Evolutionary conservation across 64 coral and sea anemone genomes (phyloP).

Genomic region (Acropora tenuis): DNA sequence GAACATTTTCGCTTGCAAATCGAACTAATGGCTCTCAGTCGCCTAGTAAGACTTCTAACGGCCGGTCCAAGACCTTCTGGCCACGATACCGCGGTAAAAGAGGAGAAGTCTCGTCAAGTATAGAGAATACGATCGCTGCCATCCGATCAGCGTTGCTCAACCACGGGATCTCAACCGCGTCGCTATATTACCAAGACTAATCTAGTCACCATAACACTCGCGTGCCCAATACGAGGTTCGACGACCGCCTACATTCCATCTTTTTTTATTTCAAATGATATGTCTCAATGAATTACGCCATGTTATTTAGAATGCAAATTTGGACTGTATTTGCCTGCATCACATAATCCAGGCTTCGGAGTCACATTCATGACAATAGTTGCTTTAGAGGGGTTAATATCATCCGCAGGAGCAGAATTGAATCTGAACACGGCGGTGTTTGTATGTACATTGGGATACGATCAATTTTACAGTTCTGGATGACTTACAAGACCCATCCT

Average conservation of each 20-base stretch:
- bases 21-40: neutral
- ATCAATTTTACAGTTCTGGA: conserved; percentile 24
- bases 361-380: too few species aligned
- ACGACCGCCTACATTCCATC: too few species aligned
- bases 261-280: too few species aligned
- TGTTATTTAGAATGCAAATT: too few species aligned
- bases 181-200: neutral
- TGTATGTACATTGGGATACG: conserved; percentile 45
- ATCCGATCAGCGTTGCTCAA: neutral
- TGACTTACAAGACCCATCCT: neutral
- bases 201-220: too few species aligned
- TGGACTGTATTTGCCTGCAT: too few species aligned
- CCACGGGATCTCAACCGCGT: neutral
- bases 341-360: too few species aligned
- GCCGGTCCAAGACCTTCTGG: neutral
- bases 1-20: neutral
- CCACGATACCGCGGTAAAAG: neutral
- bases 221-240: too few species aligned
- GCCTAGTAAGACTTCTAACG: neutral
- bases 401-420: conserved; percentile 41
- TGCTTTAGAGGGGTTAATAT: conserved; percentile 8
- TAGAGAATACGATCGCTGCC: neutral
- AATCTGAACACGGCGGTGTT: conserved; percentile 51
- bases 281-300: too few species aligned
- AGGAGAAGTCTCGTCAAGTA: conserved; percentile 5